Conservation (phyloP, 2,888 invertebrate species). For the Cosmorhoe ocellata region DNA sequence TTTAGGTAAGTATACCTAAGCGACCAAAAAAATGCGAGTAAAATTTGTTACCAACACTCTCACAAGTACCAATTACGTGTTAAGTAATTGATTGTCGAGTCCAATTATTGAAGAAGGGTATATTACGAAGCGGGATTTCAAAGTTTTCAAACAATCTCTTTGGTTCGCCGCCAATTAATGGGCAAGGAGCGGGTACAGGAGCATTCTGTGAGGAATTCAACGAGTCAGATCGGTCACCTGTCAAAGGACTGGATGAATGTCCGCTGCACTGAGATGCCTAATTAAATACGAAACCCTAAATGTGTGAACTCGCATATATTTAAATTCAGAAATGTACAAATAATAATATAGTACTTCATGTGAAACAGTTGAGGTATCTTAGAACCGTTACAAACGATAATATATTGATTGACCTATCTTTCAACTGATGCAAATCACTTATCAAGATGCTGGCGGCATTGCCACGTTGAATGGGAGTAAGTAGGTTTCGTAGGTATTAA, state of each 20-base stretch:
- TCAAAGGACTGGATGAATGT: slow-evolving; percentile 26
- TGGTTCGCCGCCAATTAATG: slow-evolving; percentile 28
- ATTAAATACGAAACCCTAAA: slow-evolving; percentile 4
- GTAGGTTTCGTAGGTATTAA: no score
- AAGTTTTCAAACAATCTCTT: slow-evolving; percentile 27
- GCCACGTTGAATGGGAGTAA: no score
- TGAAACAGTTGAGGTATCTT: no score
- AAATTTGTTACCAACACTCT: background rate
- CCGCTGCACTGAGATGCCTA: slow-evolving; percentile 2
- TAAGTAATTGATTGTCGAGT: slow-evolving; percentile 18
- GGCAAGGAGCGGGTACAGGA: background rate
- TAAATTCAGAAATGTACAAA: no score
- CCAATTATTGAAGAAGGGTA: slow-evolving; percentile 17
- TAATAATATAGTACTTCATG: no score
- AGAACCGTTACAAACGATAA: no score
- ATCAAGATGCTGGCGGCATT: no score
- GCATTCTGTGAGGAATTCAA: slow-evolving; percentile 22
- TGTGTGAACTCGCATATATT: background rate
- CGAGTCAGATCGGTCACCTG: slow-evolving; percentile 20
- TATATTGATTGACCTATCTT: no score
- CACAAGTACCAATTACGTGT: slow-evolving; percentile 6
- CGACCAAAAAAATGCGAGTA: no score
- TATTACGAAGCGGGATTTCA: slow-evolving; percentile 17
- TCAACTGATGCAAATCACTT: no score
- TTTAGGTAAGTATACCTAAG: no score